Base-by-base conservation (phyloP, 2,797 vertebrate species). In the Periparus ater region DNA sequence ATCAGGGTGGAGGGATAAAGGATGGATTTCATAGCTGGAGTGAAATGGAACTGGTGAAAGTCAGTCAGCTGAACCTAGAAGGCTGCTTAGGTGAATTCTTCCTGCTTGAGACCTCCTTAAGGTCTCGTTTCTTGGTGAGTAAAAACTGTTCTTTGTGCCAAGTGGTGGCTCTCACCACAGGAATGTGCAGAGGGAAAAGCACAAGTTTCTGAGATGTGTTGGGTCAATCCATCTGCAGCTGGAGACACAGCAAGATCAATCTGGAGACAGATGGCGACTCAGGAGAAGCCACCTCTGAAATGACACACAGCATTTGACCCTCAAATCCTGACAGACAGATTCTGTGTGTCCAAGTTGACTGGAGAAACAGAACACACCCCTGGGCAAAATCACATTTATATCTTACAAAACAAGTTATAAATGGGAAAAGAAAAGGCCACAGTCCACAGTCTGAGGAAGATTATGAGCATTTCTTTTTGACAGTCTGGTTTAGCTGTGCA, bases 221-320 rank as follows among this genome's bases (percentile, higher is more conserved):
- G 30, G 40, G 36, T 55, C 73, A 86, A 48, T 61, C 51, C 32
- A 17, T 22, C 74, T 82, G 67, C 50, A 78, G 71, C 74, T 91
- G 67, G 63, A 85, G 34, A 60, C 55, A 34, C 74, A 63, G 74
- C 48, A 73, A 89, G 83, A 36, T 36, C 74, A 82, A 4, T 38
- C 17, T 79, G 60, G 44, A 67, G 86, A 58, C 32, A 87, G 83
- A 88, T 29, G 57, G 55, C 57, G 67, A 22, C 17, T 27, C 66
- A 54, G 55, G 51, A 89, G 63, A 94, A 90, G 36, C 34, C 79
- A 54, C 65, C 23, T 83, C 72, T 72, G 50, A 86, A 76, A 27
- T 47, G 67, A 47, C 36, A 42, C 5, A 9, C 4, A 40, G 40
- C 55, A n/a, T 53, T 73, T 85, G 67, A 62, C 57, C 76, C 45